Percentiles rank a stretch among this genome's conserved stretches.
Conservation (phyloP, 2,113 vertebrate species). For the Pseudopodoces humilis region DNA sequence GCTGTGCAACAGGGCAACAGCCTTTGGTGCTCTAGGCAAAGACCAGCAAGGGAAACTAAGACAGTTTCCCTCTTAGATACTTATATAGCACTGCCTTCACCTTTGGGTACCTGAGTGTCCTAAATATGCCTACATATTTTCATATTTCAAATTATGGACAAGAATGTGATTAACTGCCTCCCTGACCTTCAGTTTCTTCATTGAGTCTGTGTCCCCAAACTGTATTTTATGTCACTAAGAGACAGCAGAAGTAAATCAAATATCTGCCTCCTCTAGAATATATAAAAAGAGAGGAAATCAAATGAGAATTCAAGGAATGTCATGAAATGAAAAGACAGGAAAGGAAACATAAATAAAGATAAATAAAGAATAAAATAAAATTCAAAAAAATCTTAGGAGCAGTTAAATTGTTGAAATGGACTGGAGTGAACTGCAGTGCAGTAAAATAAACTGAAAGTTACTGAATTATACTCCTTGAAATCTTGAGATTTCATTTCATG, state of each 20-base stretch:
- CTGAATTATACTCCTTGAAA: not conserved
- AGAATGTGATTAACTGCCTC: not conserved
- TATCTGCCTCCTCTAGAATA: not conserved
- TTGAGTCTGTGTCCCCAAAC: conserved; percentile 3
- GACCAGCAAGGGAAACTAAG: not conserved
- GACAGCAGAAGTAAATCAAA: not conserved
- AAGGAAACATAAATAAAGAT: not conserved
- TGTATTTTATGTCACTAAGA: conserved; percentile 3
- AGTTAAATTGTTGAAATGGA: too few relatives aligned
- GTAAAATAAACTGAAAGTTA: not conserved
- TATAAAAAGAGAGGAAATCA: not conserved
- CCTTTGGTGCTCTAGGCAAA: not conserved
- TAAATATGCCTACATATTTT: not conserved
- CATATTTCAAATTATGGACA: not conserved
- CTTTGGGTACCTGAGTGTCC: not conserved
- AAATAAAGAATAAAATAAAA: too few relatives aligned
- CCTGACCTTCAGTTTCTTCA: conserved; percentile 18
- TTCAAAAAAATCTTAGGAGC: too few relatives aligned
- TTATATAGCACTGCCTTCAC: not conserved
- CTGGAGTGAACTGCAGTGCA: too few relatives aligned
- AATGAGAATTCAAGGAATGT: not conserved
- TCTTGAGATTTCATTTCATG: not conserved
- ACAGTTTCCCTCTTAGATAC: not conserved
- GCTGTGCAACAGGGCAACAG: not conserved
- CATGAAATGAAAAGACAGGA: not conserved